phyloP scores from a whole-genome alignment of 2,113 vertebrate species.

The Neofelis nebulosa region DNA sequence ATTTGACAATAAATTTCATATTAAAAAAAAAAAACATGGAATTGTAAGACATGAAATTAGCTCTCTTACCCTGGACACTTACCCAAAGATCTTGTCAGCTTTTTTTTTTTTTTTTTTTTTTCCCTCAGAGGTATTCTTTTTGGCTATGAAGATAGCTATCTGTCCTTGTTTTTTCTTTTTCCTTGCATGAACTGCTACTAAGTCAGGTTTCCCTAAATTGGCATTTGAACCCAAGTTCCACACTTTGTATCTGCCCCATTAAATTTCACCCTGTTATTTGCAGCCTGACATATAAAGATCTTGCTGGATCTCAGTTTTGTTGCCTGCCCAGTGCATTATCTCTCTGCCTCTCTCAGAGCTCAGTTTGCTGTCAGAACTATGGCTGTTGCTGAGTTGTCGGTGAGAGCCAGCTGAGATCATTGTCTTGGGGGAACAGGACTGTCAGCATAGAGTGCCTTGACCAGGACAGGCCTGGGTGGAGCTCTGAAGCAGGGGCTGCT shows the following conservation, averaged over 20 bases:
- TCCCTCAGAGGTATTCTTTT: neutral
- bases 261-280: neutral
- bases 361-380: neutral
- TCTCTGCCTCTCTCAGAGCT: neutral
- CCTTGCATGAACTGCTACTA: neutral
- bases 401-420: conserved; percentile 25
- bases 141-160: neutral
- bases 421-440: neutral
- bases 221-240: neutral
- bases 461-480: neutral
- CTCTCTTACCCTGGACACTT: neutral
- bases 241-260: neutral
- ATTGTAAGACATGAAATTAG: neutral
- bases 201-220: neutral
- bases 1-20: too few species aligned
- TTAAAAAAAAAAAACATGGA: neutral
- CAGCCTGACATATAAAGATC: neutral
- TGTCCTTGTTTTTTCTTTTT: neutral
- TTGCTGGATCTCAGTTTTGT: neutral
- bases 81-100: neutral
- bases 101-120: too few species aligned
- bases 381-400: neutral
- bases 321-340: neutral
- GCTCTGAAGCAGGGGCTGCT: neutral
- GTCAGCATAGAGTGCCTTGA: neutral